Percentiles rank a stretch among this genome's conserved stretches.
These are phyloP conservation scores for Idaea straminata DNA, from an alignment of 2,888 invertebrate genomes.

Conservation along the genomic window DNA sequence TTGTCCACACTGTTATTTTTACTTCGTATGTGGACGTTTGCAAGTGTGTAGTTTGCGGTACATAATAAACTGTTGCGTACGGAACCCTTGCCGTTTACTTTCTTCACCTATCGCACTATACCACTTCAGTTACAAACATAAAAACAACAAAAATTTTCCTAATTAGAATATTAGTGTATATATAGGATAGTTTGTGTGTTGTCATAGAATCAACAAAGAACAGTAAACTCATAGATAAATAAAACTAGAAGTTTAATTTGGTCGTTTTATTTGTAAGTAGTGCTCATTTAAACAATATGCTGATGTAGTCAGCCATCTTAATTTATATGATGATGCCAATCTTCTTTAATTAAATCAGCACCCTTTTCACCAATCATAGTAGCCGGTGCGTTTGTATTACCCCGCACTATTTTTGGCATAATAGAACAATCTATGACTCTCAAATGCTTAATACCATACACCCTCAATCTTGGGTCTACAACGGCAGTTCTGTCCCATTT, in stretches of 20 bases:
- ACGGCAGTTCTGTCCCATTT: conserved; percentile 79
- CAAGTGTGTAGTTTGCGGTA: no score
- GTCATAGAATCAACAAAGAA: background rate
- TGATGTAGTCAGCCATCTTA: conserved; percentile 1
- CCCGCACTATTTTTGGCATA: conserved; percentile 88
- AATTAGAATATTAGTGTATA: no score
- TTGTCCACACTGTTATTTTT: no score
- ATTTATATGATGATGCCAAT: conserved; percentile 36
- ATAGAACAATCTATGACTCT: conserved; percentile 89
- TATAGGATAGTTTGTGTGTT: no score
- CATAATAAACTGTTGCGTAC: no score
- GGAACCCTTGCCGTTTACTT: no score
- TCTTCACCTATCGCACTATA: no score
- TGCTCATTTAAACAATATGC: background rate
- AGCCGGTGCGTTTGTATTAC: conserved; percentile 89
- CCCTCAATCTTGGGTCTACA: conserved; percentile 83
- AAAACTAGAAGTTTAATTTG: background rate
- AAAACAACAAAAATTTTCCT: no score
- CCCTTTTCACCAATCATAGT: conserved; percentile 88
- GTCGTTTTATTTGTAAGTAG: background rate
- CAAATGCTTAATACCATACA: conserved; percentile 80
- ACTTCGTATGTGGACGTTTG: no score
- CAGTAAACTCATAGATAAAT: background rate
- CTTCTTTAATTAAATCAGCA: conserved; percentile 44
- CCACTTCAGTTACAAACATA: no score